phyloP scores from a whole-genome alignment of 92 coral and sea anemone species.

The Phenganax subtilis region DNA sequence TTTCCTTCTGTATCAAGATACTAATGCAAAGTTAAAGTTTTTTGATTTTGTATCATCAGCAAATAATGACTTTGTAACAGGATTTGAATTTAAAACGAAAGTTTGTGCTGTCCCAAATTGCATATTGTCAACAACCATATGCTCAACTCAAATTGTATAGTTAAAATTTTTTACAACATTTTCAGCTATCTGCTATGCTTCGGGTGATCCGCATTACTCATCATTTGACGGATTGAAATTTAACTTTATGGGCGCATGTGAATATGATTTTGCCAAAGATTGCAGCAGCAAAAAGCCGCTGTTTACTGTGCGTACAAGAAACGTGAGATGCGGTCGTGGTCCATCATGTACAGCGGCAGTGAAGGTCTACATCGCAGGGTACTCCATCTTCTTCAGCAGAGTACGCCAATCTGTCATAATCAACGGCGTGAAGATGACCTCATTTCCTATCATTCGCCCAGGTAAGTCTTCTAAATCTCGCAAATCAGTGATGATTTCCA shows the following conservation, averaged over 20 bases:
- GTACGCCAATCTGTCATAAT: not conserved
- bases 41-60: no score
- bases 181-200: not conserved
- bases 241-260: constrained; percentile 33
- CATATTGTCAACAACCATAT: no score
- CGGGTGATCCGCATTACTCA: constrained; percentile 18
- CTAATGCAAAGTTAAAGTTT: no score
- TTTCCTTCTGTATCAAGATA: no score
- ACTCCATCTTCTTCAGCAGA: not conserved
- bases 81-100: no score
- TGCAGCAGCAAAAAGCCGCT: not conserved
- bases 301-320: not conserved
- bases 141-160: not conserved
- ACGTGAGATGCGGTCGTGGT: not conserved
- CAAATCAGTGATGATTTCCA: no score
- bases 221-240: not conserved
- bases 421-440: constrained; percentile 5
- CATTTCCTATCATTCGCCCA: constrained; percentile 11
- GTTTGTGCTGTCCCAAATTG: no score
- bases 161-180: not conserved
- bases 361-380: not conserved
- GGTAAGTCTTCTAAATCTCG: not conserved
- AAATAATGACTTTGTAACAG: no score
- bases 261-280: constrained; percentile 11
- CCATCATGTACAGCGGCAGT: constrained; percentile 6